phyloP scores from a whole-genome alignment of 2,797 vertebrate species.

The Cirrhinus molitorella region DNA sequence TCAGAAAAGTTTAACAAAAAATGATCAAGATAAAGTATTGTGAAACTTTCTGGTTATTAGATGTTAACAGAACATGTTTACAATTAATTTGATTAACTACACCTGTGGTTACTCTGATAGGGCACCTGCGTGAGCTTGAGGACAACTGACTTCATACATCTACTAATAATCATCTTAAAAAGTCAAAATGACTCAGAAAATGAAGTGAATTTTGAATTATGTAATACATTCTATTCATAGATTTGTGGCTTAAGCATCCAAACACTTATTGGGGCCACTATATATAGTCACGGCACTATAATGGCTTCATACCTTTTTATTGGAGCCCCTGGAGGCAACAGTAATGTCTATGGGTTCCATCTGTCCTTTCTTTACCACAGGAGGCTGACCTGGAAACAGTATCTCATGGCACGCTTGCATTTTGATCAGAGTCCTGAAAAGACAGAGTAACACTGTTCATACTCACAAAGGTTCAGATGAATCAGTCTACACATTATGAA shows the following conservation, averaged over 20 bases:
- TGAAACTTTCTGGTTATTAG: neutral
- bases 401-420: slow-evolving; percentile 90
- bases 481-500: neutral
- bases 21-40: neutral
- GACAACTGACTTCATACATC: neutral
- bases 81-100: neutral
- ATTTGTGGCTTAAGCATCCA: neutral
- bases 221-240: neutral
- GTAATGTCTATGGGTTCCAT: slow-evolving; percentile 87
- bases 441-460: slow-evolving; percentile 44
- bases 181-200: neutral
- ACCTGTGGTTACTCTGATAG: neutral
- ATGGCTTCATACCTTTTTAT: slow-evolving; percentile 88
- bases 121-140: neutral
- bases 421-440: slow-evolving; percentile 84
- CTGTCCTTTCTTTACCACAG: slow-evolving; percentile 88
- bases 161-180: neutral
- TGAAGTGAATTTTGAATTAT: neutral
- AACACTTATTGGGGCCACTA: neutral
- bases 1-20: neutral
- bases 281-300: neutral
- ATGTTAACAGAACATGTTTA: too few relatives aligned
- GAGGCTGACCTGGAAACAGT: slow-evolving; percentile 83
- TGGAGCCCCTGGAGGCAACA: slow-evolving; percentile 88
- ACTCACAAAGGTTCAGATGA: neutral